Conservation (phyloP, 2,113 vertebrate genomes). For the Spermophilus dauricus region DNA sequence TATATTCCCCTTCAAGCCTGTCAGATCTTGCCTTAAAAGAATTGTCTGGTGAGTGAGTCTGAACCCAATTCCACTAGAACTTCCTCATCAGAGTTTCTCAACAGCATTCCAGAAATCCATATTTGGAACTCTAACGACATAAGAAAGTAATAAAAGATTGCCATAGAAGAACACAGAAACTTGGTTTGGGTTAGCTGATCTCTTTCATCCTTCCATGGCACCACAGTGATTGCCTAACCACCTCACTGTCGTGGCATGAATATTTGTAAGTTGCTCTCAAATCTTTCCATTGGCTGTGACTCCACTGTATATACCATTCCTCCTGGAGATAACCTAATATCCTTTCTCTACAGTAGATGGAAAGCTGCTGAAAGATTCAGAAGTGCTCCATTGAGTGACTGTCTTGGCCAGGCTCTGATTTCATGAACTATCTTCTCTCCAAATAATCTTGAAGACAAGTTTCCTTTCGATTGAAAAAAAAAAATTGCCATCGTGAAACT, state of each 20-base stretch:
- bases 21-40: constrained; percentile 31
- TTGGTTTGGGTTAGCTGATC: constrained; percentile 60
- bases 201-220: constrained; percentile 66
- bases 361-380: constrained; percentile 31
- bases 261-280: constrained; percentile 22
- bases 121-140: constrained; percentile 24
- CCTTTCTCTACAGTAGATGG: neutral
- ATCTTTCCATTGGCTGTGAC: neutral
- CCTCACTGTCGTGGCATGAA: constrained; percentile 15
- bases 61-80: neutral
- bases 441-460: constrained; percentile 51
- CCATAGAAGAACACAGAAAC: constrained; percentile 36
- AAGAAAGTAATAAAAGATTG: constrained; percentile 53
- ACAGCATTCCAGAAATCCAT: constrained; percentile 21
- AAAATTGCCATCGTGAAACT: constrained; percentile 45
- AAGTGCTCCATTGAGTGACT: neutral
- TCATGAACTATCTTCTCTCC: neutral
- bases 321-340: constrained; percentile 20
- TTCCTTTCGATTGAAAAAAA: constrained; percentile 74
- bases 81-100: neutral
- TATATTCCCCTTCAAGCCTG: neutral
- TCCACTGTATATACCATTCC: neutral
- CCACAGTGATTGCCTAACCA: constrained; percentile 16
- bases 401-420: neutral
- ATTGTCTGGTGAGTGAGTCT: neutral